These are phyloP conservation scores for Lucilia cuprina DNA, from an alignment of 1,140 invertebrate species.

Conservation along the genomic window DNA sequence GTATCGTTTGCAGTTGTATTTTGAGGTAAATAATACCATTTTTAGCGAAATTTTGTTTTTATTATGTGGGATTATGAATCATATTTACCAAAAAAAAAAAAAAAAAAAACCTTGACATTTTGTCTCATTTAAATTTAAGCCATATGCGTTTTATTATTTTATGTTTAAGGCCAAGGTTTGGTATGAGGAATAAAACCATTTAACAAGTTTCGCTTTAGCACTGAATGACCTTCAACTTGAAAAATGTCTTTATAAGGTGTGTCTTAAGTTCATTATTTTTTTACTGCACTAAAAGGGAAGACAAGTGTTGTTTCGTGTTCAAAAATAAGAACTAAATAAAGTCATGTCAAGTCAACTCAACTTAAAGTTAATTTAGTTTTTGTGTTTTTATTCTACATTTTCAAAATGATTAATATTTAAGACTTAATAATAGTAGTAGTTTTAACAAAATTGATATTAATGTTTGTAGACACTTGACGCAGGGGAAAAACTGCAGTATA, in stretches of 20 bases:
- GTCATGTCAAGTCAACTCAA: not conserved
- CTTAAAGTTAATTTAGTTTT: too few relatives aligned
- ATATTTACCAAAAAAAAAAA: not conserved
- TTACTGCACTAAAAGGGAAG: not conserved
- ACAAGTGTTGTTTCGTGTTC: not conserved
- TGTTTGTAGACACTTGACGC: too few relatives aligned
- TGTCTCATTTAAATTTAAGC: not conserved
- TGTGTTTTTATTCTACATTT: too few relatives aligned
- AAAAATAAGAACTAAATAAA: not conserved
- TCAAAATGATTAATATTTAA: too few relatives aligned
- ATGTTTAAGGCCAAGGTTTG: not conserved
- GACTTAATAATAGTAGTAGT: too few relatives aligned
- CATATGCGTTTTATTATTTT: constrained; percentile 6
- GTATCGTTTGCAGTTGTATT: constrained; percentile 60
- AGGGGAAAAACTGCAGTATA: too few relatives aligned
- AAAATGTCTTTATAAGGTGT: constrained; percentile 31
- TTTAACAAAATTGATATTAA: too few relatives aligned
- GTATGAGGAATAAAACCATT: not conserved
- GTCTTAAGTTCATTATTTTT: too few relatives aligned
- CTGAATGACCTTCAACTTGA: constrained; percentile 25
- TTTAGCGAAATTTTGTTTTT: not conserved
- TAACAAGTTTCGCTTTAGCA: not conserved
- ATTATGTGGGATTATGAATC: not conserved
- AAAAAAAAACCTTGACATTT: constrained; percentile 17
- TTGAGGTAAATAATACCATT: constrained; percentile 47